Conservation (phyloP, 2,888 invertebrate genomes). For the Sinhomidia bicolor region DNA sequence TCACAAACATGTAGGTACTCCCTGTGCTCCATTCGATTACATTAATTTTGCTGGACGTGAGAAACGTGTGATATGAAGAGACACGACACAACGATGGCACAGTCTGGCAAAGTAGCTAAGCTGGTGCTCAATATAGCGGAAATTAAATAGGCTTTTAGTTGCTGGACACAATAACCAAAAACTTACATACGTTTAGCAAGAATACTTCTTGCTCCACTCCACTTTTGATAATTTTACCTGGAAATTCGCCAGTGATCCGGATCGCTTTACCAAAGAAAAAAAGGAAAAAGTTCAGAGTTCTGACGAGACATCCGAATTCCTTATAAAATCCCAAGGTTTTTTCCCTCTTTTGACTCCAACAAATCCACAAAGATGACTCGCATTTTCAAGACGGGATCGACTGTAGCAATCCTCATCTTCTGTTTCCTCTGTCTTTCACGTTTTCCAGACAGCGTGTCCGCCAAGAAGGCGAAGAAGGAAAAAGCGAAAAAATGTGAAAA, state of each 20-base stretch:
- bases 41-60: neutral
- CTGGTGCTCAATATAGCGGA: constrained; percentile 1
- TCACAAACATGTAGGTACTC: too few relatives aligned
- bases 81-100: neutral
- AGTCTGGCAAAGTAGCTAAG: neutral
- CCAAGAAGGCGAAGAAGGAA: neutral
- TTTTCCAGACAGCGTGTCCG: constrained; percentile 8
- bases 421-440: neutral
- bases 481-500: constrained; percentile 29
- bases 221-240: constrained; percentile 21
- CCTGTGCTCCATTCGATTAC: neutral
- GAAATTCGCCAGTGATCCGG: constrained; percentile 41
- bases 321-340: neutral
- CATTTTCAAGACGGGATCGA: neutral
- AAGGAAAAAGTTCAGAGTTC: neutral
- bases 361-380: neutral
- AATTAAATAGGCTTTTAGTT: neutral
- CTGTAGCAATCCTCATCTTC: neutral
- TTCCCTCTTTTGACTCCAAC: neutral
- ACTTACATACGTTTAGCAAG: neutral
- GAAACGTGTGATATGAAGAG: neutral
- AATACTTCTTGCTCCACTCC: neutral
- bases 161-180: neutral
- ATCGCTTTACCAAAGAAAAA: neutral
- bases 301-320: neutral